Evolutionary conservation across 92 coral and sea anemone genomes (phyloP).

Genomic region (Pocillopora grandis): DNA sequence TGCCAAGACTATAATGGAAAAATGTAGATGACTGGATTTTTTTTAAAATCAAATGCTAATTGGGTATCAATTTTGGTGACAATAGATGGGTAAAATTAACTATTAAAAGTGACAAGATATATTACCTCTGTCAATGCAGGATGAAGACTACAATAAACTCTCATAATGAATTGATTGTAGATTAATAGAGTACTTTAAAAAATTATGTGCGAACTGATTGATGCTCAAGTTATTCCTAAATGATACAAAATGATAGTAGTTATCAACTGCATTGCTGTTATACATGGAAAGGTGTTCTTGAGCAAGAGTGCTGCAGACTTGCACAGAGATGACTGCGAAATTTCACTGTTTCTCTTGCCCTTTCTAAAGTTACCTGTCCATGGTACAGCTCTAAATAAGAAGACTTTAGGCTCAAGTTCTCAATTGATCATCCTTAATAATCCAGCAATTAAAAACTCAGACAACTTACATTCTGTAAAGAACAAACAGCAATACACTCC

Average conservation of each 20-base stretch:
- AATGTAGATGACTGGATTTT: too few relatives aligned
- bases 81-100: too few relatives aligned
- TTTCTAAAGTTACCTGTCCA: slow-evolving; percentile 53
- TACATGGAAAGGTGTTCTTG: slow-evolving; percentile 41
- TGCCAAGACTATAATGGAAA: too few relatives aligned
- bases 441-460: slow-evolving; percentile 41
- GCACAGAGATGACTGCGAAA: slow-evolving; percentile 34
- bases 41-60: too few relatives aligned
- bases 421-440: slow-evolving; percentile 34
- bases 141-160: too few relatives aligned
- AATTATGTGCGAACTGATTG: background rate
- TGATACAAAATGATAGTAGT: slow-evolving; percentile 48
- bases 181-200: background rate
- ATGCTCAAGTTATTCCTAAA: slow-evolving; percentile 44
- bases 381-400: slow-evolving; percentile 39
- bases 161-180: background rate
- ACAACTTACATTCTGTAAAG: slow-evolving; percentile 44
- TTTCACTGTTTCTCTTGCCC: slow-evolving; percentile 38
- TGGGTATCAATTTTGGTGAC: too few relatives aligned
- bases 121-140: too few relatives aligned
- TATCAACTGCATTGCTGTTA: slow-evolving; percentile 45
- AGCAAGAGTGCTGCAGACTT: slow-evolving; percentile 35
- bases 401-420: slow-evolving; percentile 53
- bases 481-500: slow-evolving; percentile 52
- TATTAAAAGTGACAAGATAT: too few relatives aligned